These are phyloP conservation scores for Drosophila aldrichi DNA, from an alignment of 2,888 invertebrate genomes.

Conservation along the genomic window DNA sequence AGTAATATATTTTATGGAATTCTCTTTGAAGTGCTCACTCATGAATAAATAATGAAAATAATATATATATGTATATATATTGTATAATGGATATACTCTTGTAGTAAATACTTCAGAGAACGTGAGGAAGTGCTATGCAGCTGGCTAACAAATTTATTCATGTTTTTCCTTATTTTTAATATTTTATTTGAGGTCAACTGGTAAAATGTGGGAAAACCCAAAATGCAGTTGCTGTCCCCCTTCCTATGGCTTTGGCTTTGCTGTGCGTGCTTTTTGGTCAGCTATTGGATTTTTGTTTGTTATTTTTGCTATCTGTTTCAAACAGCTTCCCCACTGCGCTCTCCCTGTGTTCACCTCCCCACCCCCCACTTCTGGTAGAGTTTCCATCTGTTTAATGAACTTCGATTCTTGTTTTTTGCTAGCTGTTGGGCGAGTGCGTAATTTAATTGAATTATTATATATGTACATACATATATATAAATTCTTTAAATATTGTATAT, in stretches of 20 bases:
- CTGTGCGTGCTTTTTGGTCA: conserved; percentile 29
- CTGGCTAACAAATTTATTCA: neutral
- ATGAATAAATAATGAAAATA: neutral
- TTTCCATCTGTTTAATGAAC: conserved; percentile 46
- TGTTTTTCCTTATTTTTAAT: neutral
- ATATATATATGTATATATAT: neutral
- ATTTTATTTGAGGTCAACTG: neutral
- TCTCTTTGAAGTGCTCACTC: neutral
- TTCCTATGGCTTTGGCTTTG: conserved; percentile 10
- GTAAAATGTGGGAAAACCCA: neutral
- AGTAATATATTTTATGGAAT: neutral
- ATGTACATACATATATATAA: too few species aligned
- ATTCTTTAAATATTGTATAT: conserved; percentile 9
- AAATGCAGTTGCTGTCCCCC: neutral
- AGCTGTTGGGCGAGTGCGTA: conserved; percentile 8
- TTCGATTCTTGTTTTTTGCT: conserved; percentile 23
- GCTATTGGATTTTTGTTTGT: conserved; percentile 10
- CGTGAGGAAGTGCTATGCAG: neutral
- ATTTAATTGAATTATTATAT: conserved; percentile 19
- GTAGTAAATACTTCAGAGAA: neutral
- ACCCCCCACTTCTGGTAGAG: neutral
- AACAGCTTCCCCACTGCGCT: neutral
- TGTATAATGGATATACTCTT: neutral
- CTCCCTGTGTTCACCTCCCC: neutral
- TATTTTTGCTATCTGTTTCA: conserved; percentile 33